These are phyloP conservation scores for Zaprionus taronus DNA, from an alignment of 1,140 invertebrate species.

Conservation along the genomic window DNA sequence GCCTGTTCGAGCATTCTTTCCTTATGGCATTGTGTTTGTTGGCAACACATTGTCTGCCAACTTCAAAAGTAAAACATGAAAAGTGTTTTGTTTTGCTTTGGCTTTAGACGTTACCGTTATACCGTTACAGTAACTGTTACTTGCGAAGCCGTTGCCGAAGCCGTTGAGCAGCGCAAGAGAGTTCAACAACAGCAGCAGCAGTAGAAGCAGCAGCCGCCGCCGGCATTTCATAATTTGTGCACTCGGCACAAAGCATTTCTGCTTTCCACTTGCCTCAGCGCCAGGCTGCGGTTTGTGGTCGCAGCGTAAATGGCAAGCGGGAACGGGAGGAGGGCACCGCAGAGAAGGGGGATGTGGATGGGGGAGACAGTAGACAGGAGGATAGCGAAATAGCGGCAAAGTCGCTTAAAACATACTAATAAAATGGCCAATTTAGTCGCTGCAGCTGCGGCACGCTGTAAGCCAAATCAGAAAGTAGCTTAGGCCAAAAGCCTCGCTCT, in stretches of 20 bases:
- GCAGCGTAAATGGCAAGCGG: constrained; percentile 3
- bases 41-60: constrained; percentile 43
- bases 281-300: constrained; percentile 58
- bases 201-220: constrained; percentile 49
- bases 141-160: constrained; percentile 10
- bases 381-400: constrained; percentile 1
- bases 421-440: constrained; percentile 66
- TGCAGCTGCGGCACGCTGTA: constrained; percentile 62
- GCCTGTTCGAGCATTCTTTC: neutral
- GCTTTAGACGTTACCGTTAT: constrained; percentile 20
- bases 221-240: constrained; percentile 69
- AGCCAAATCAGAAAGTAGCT: constrained; percentile 66
- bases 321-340: neutral
- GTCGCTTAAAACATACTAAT: constrained; percentile 59
- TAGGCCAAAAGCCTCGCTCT: constrained; percentile 36
- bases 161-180: constrained; percentile 17
- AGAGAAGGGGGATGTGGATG: too few relatives aligned
- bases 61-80: constrained; percentile 53
- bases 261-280: constrained; percentile 36
- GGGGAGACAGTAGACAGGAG: neutral
- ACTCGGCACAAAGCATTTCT: constrained; percentile 39
- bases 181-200: constrained; percentile 60
- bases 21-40: constrained; percentile 18
- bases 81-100: constrained; percentile 46
- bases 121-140: constrained; percentile 35